phyloP scores from a whole-genome alignment of 2,797 vertebrate species.

The Myiotriccus ornatus region DNA sequence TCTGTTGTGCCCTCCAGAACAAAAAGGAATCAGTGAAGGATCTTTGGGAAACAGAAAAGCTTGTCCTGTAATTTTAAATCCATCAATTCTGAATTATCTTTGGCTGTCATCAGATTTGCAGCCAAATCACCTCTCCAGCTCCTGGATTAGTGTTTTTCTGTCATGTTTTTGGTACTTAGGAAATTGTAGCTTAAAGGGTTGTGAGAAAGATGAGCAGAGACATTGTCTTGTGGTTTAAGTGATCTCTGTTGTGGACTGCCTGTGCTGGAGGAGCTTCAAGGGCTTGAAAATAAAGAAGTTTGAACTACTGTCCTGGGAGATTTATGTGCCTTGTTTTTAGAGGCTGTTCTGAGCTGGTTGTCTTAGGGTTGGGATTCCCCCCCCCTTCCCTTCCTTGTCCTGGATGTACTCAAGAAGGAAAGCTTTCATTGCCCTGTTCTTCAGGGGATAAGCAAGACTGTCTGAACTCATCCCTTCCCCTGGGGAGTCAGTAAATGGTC shows the following conservation, averaged over 20 bases:
- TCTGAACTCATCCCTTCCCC: slow-evolving; percentile 19
- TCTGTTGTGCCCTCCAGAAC: not conserved
- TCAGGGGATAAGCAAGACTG: not conserved
- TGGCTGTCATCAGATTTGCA: not conserved
- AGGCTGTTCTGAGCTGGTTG: not conserved
- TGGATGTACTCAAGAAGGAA: not conserved
- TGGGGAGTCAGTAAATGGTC: slow-evolving; percentile 13
- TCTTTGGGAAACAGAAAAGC: not conserved
- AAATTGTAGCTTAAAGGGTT: not conserved
- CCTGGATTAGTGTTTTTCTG: not conserved
- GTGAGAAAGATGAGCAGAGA: not conserved
- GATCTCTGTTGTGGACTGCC: not conserved
- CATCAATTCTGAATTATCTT: not conserved
- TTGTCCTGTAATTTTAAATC: not conserved
- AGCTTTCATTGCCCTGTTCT: not conserved
- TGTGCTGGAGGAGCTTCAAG: not conserved
- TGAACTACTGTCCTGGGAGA: not conserved
- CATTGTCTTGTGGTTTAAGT: not conserved
- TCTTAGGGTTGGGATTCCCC: not conserved
- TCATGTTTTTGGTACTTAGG: not conserved
- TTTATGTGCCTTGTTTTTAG: not conserved
- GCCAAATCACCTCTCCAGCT: not conserved
- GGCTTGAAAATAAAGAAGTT: not conserved
- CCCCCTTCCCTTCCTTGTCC: not conserved
- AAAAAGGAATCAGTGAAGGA: not conserved